Percentiles rank a stretch among this genome's conserved stretches.
phyloP scores from a whole-genome alignment of 2,113 vertebrate genomes.

The Cynoglossus semilaevis region DNA sequence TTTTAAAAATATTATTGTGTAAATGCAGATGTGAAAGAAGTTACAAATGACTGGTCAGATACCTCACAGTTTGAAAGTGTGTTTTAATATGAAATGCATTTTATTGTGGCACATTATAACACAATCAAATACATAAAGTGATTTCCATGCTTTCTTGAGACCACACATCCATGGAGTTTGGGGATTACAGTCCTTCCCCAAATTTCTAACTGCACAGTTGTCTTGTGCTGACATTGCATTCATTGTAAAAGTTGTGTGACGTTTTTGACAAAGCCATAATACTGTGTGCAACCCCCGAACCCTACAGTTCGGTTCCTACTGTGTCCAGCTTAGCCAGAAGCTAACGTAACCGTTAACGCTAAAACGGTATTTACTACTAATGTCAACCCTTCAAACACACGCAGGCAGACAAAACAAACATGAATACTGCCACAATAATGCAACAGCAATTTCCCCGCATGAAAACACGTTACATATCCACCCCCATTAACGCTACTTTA shows the following conservation, averaged over 20 bases:
- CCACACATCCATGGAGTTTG: no score
- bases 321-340: constrained; percentile 61
- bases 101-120: no score
- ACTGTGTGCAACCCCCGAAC: constrained; percentile 47
- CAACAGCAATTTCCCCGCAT: constrained; percentile 2
- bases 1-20: no score
- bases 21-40: no score
- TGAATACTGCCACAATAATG: constrained; percentile 12
- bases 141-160: no score
- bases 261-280: constrained; percentile 29
- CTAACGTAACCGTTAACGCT: constrained; percentile 48
- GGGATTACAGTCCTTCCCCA: no score
- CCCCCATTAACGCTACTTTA: constrained; percentile 47
- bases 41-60: no score
- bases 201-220: neutral
- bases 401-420: neutral
- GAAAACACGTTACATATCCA: constrained; percentile 5
- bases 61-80: no score
- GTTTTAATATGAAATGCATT: no score
- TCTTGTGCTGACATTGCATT: neutral
- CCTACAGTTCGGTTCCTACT: constrained; percentile 37
- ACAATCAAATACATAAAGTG: no score
- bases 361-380: constrained; percentile 41
- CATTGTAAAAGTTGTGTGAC: constrained; percentile 3
- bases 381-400: constrained; percentile 56